Evolutionary conservation across 2,797 vertebrate genomes (phyloP), one percentile per base, ranked within the genome.

Genomic region (Vultur gryphus): DNA sequence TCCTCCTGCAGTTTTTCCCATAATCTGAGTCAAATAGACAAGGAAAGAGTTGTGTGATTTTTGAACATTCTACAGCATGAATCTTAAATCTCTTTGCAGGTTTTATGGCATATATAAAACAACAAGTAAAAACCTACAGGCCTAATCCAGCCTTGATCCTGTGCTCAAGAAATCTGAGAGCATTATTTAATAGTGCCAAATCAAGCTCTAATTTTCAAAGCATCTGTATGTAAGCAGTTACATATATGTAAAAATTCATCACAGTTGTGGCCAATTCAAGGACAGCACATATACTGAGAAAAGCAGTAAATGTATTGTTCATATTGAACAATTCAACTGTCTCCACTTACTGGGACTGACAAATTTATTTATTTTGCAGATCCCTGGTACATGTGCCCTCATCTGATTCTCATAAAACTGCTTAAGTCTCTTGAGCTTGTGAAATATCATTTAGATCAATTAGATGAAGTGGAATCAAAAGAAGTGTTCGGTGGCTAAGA

Each of bases 361-460:
- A 89, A 91, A 92, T 76, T 61, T 86, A 90, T 87, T 89, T 90
- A 82, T 89, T 93, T 94, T 93, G 41, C n/a, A 64, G 35, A 76
- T 89, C 28, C 6, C 37, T 91, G 31, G 61, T 82, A 81, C 25
- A 90, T 93, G 33, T 93, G n/a, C 69, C 79, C 54, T 94, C 82
- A 62, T 79, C 43, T 76, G 57, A 93, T 81, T 90, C 84, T 96
- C 83, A 87, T 81, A 93, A 89, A 87, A 84, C 66, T 89, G 84
- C 86, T 97, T 64, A 89, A 94, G 86, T 94, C 89, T 95, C 92
- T 95, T 84, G 88, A 93, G 82, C 58, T 97, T 80, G 55, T 94
- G 93, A 95, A 96, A 97, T 90, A 94, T 95, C 89, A 95, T 97
- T 97, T 96, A 92, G 76, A 91, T 95, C 96, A 97, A 97, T 98